Conservation (phyloP, 35 echinoderm and acorn worm species). For the Lytechinus variegatus region DNA sequence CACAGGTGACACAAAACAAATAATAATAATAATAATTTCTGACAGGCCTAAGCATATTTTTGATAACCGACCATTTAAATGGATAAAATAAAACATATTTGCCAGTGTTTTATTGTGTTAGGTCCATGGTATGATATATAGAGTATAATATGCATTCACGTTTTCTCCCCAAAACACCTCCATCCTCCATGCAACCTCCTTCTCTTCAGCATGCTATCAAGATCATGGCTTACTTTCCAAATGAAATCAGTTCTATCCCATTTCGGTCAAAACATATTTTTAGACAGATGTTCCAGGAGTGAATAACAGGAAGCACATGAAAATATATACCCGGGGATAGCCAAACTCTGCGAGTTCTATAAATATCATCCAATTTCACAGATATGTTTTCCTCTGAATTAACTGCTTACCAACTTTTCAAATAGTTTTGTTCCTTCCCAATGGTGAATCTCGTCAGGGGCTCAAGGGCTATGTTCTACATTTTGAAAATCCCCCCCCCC, state of each 20-base stretch:
- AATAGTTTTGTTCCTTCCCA: not conserved
- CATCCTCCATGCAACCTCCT: no score
- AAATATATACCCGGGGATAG: not conserved
- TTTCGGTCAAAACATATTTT: conserved; percentile 1
- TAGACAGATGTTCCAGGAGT: not conserved
- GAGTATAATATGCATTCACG: no score
- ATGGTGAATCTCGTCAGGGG: no score
- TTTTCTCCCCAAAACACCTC: not conserved
- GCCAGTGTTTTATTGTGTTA: not conserved
- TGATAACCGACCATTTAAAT: no score
- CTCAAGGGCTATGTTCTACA: no score
- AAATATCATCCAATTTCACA: not conserved
- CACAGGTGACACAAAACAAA: no score
- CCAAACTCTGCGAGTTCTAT: not conserved
- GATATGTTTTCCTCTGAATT: not conserved
- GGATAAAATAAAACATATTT: not conserved
- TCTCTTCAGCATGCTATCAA: not conserved
- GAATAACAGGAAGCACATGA: not conserved
- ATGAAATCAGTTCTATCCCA: not conserved
- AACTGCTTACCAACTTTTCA: not conserved
- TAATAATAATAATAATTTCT: no score
- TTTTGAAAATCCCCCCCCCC: no score
- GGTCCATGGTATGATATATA: not conserved
- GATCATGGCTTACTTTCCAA: not conserved
- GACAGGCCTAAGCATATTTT: no score